Base-by-base conservation (phyloP, 2,113 vertebrate species). In the Mustela nigripes region DNA sequence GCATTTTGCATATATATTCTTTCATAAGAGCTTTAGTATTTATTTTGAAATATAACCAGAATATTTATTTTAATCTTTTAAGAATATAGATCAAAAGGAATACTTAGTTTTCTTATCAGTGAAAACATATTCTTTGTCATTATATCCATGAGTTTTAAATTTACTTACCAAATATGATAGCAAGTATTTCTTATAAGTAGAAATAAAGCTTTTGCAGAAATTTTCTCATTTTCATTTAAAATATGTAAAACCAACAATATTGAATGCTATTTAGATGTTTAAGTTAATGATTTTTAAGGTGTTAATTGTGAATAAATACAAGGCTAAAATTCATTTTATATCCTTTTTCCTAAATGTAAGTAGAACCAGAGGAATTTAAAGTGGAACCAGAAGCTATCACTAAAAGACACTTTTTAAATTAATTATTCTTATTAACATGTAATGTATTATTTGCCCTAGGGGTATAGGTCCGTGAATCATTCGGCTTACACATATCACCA, bases 11-110 rank as follows among this genome's bases (percentile, higher is more conserved):
- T 60, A 18, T n/a, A 74, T 28, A 48, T 88, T 84, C 45, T 96
- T 91, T 73, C 36, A 91, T 48, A 28, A n/a, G 26, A 62, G 4
- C 39, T 94, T 94, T 50, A n/a, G 67, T 56, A 82, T 86, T 15
- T 78, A 65, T 65, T 83, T 83, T 50, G n/a, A 76, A 62, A 28
- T 93, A 42, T 10, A 67, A 21, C 22, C 58, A 88, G 67, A 50
- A 84, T 76, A 76, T 83, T 96, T 80, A 67, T 65, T 82, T 82
- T 89, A 50, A 48, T 80, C n/a, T 86, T 91, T 79, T 80, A 36
- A 63, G 39, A 69, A 14, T 69, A 69, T 53, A n/a, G 15, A 85
- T 62, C 33, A 78, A 85, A 94, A 36, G 83, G 11, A 90, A 73
- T 45, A 53, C 21, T 53, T 45, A n/a, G 9, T 80, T 94, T 94